Evolutionary conservation across 2,113 vertebrate species (phyloP).

Genomic region (Gila orcuttii): DNA sequence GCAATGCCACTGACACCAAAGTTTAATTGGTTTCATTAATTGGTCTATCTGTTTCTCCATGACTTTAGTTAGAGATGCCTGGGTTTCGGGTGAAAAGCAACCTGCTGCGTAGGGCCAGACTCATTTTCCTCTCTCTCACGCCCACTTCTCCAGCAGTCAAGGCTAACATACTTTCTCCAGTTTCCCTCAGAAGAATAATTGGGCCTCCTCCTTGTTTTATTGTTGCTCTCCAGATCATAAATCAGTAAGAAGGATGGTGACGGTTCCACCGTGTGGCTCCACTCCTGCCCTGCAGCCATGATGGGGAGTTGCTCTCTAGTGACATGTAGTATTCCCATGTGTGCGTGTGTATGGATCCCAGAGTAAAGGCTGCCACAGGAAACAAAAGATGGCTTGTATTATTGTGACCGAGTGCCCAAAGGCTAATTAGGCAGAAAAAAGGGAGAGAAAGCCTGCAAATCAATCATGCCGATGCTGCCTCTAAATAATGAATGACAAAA

Average conservation of each 20-base stretch:
- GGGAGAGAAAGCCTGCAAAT: conserved; percentile 66
- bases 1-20: too few relatives aligned
- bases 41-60: neutral
- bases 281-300: conserved; percentile 66
- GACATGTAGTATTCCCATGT: conserved; percentile 64
- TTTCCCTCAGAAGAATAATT: conserved; percentile 64
- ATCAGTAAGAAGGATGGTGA: conserved; percentile 68
- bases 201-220: conserved; percentile 61
- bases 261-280: conserved; percentile 51
- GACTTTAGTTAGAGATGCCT: neutral
- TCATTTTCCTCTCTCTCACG: neutral
- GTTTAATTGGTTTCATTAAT: too few relatives aligned
- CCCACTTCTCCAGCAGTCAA: conserved; percentile 10
- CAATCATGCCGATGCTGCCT: conserved; percentile 64
- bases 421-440: conserved; percentile 60
- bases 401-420: conserved; percentile 61
- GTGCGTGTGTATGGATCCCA: conserved; percentile 59
- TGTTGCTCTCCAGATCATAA: conserved; percentile 65
- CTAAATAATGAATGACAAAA: conserved; percentile 64
- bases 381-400: conserved; percentile 74
- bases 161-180: conserved; percentile 57
- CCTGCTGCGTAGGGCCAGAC: neutral
- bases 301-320: conserved; percentile 63
- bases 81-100: neutral
- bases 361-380: conserved; percentile 60